A percentile compares a stretch with the other conserved stretches of the same genome.
phyloP scores from a whole-genome alignment of 2,888 invertebrate genomes.

The Amiota mariae region DNA sequence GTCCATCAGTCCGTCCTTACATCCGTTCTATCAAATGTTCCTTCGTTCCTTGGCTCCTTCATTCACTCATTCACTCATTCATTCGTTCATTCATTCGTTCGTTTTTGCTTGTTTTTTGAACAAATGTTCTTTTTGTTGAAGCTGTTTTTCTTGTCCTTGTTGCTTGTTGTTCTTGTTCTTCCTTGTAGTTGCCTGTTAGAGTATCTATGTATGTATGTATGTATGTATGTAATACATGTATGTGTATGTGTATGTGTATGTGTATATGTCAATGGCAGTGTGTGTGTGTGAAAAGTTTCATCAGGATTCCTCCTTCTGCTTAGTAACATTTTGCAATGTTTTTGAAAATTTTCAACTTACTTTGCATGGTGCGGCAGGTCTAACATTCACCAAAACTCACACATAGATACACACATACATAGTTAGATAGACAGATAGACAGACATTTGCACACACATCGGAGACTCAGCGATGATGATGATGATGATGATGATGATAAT shows the following conservation, averaged over 20 bases:
- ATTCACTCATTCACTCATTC: constrained; percentile 66
- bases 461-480: no score
- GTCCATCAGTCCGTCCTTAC: constrained; percentile 66
- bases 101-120: constrained; percentile 30
- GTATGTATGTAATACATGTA: constrained; percentile 13
- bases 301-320: constrained; percentile 25
- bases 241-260: constrained; percentile 23
- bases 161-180: not conserved
- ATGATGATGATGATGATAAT: no score
- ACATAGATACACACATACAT: not conserved
- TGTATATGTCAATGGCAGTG: not conserved
- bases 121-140: constrained; percentile 35
- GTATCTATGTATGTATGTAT: not conserved
- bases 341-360: constrained; percentile 23
- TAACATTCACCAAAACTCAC: not conserved
- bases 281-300: constrained; percentile 47
- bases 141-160: constrained; percentile 14
- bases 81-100: constrained; percentile 61
- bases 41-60: constrained; percentile 38
- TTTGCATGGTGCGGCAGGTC: constrained; percentile 25
- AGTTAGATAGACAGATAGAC: not conserved
- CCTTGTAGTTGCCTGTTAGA: not conserved
- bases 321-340: constrained; percentile 32
- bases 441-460: not conserved
- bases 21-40: constrained; percentile 65